phyloP scores from a whole-genome alignment of 2,113 vertebrate species.

The Pluvialis apricaria region DNA sequence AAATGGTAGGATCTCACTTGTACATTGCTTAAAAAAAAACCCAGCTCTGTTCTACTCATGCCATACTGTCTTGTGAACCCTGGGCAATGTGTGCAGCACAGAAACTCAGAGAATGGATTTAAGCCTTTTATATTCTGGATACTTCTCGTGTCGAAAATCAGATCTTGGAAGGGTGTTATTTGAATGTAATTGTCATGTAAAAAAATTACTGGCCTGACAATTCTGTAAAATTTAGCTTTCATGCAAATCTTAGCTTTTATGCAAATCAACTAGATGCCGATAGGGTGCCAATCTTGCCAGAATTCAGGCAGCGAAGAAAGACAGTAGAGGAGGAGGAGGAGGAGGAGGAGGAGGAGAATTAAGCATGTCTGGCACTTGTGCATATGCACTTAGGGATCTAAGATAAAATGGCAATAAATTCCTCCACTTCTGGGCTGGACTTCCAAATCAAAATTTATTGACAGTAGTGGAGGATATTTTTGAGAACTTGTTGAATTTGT shows the following conservation, averaged over 20 bases:
- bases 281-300: neutral
- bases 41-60: neutral
- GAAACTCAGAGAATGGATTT: neutral
- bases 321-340: neutral
- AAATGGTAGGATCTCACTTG: neutral
- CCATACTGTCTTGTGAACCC: neutral
- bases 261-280: neutral
- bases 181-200: neutral
- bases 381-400: neutral
- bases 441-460: neutral
- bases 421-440: neutral
- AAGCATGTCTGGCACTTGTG: neutral
- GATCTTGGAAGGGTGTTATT: neutral
- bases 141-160: neutral
- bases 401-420: neutral
- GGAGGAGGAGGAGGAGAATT: neutral
- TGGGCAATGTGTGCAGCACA: neutral
- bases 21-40: neutral
- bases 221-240: neutral
- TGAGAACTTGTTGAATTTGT: neutral
- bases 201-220: neutral
- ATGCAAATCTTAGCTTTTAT: neutral
- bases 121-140: neutral
- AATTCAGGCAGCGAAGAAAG: neutral
- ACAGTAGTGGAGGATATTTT: neutral